Base-by-base conservation (phyloP, 2,113 vertebrate genomes). In the Piaya cayana region DNA sequence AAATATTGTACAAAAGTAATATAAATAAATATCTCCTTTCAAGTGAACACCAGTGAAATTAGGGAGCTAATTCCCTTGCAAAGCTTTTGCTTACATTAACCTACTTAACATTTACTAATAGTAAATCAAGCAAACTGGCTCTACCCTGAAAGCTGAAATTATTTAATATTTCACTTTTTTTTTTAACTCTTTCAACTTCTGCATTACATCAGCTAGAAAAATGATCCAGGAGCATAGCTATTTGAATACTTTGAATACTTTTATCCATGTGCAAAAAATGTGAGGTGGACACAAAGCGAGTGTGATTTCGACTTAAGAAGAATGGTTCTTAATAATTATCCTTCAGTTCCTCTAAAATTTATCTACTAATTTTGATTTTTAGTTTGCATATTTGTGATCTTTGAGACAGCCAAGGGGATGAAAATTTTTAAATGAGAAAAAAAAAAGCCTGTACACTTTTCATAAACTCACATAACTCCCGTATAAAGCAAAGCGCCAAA, bases 11-110 rank as follows among this genome's bases (percentile, higher is more conserved):
- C 75, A 78, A 91, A 50, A 4, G 1, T 70, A 81, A 30, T 88
- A 56, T 67, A 92, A 92, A 92, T 88, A 95, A 90, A 71, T 91
- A 60, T 16, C 32, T 80, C 8, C 37, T 86, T 93, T 81, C 80
- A 92, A 88, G 64, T 5, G 6, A 93, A 50, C 43, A 88, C 11
- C 12, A 83, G 11, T 71, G n/a, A 94, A 94, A 83, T 92, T 70
- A 81, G 72, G 65, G 69, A 23, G 52, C 20, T 81, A 68, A 84
- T 75, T 79, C 8, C 15, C 45, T 87, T 72, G 25, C 75, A 93
- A 92, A 93, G 84, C 15, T 89, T 92, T 14, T 79, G 74, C 58
- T 93, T 91, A 79, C 14, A 20, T 79, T 49, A 92, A 11, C 86
- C 56, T 77, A 21, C n/a, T 75, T 93, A 92, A 91, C 86, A 78